Evolutionary conservation across 2,797 vertebrate species (phyloP), one percentile per base, ranked within the genome.

Genomic region (Galago senegalensis): DNA sequence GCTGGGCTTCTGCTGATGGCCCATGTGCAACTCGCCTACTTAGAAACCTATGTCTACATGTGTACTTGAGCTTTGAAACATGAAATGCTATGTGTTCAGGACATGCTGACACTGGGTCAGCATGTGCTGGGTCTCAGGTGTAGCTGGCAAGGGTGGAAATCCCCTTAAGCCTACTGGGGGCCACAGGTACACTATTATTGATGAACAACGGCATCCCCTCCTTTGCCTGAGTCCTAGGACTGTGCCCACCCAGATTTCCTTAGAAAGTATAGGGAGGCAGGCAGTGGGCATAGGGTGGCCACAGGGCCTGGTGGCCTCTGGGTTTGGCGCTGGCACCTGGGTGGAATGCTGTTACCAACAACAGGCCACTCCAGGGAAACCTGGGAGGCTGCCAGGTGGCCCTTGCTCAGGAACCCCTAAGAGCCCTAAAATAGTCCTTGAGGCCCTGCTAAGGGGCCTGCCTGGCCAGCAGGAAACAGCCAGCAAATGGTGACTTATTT

Each of bases 361-460:
- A 7, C 3, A 21, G 49, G 53, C 21, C 2, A 21, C 69, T 70
- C 7, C 3, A 70, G 34, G 69, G 21, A 70, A 70, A 34, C 27
- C 73, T 46, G 91, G 87, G 95, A 97, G 97, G 97, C 96, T 97
- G 95, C 65, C 56, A 2, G 17, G 12, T 21, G 46, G 87, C 97
- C 98, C 95, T 98, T 97, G 98, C 98, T 98, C 98, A 98, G 98
- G 98, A 98, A 98, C 97, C 96, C 97, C 96, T 98, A 96, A 98
- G 98, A 95, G 97, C 18, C 65, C 65, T 61, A 29, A 58, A 96
- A 90, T 84, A 76, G 87, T 89, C 95, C 90, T 97, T 37, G 58
- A 58, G 96, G 96, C 92, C 96, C 93, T 94, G 97, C 93, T 97
- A 97, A 97, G 97, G 91, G 73, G 95, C 16, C 97, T 97, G 97